Percentiles rank a stretch among this genome's conserved stretches.
Conservation (phyloP, 2,113 vertebrate species). For the Todiramphus chloris region DNA sequence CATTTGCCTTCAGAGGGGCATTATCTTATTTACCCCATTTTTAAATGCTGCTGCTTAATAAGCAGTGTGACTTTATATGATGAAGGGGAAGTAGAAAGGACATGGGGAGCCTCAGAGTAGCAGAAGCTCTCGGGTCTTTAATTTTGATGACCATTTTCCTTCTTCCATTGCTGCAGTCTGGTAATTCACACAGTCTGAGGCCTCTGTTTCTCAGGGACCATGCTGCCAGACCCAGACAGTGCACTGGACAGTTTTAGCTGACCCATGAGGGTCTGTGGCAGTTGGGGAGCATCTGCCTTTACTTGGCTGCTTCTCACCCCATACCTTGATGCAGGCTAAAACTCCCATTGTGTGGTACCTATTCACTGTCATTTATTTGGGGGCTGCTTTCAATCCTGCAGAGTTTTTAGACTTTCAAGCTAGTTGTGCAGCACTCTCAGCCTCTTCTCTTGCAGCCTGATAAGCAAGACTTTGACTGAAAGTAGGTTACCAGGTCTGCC, state of each 20-base stretch:
- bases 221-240: rapidly evolving
- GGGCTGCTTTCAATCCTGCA: not conserved
- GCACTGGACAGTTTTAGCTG: not conserved
- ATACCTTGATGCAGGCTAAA: not conserved
- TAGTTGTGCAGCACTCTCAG: not conserved
- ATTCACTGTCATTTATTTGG: not conserved
- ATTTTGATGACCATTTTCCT: not conserved
- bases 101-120: not conserved
- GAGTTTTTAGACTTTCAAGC: not conserved
- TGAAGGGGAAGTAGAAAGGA: not conserved
- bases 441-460: not conserved
- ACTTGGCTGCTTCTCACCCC: not conserved
- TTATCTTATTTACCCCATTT: not conserved
- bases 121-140: not conserved
- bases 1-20: not conserved
- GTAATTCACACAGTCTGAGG: rapidly evolving
- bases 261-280: not conserved
- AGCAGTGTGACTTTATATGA: not conserved
- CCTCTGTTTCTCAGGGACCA: not conserved
- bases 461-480: not conserved
- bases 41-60: not conserved
- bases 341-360: not conserved
- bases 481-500: not conserved
- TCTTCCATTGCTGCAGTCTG: not conserved
- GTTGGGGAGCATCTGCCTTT: not conserved